These are phyloP conservation scores for Chelonus insularis DNA, from an alignment of 1,140 invertebrate species.

Conservation along the genomic window DNA sequence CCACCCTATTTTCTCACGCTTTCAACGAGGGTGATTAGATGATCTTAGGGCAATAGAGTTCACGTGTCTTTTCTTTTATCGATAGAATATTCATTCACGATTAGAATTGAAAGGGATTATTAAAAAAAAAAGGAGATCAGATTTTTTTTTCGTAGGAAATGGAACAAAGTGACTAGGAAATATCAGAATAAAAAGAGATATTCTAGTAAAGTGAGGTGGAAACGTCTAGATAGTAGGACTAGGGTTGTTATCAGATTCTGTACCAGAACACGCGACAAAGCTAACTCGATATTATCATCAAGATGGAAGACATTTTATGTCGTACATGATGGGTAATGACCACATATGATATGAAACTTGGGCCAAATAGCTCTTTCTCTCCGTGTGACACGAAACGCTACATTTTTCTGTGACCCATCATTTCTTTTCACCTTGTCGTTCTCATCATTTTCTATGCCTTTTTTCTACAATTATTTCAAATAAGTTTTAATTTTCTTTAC, in stretches of 20 bases:
- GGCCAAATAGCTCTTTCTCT: not conserved
- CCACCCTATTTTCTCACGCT: slow-evolving; percentile 44
- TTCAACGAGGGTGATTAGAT: slow-evolving; percentile 38
- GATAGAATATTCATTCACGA: slow-evolving; percentile 13
- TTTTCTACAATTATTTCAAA: too few relatives aligned
- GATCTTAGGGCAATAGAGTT: slow-evolving; percentile 40
- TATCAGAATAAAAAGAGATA: slow-evolving; percentile 25
- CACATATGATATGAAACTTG: slow-evolving; percentile 36
- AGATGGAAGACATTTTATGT: slow-evolving; percentile 58
- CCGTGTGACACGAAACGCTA: slow-evolving; percentile 26
- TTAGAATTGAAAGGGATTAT: too few relatives aligned
- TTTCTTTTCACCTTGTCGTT: slow-evolving; percentile 7
- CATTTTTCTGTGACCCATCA: slow-evolving; percentile 2
- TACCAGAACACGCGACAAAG: slow-evolving; percentile 55
- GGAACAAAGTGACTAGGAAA: slow-evolving; percentile 20
- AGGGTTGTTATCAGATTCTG: slow-evolving; percentile 54
- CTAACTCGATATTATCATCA: slow-evolving; percentile 48
- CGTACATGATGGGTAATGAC: slow-evolving; percentile 50
- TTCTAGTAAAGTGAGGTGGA: slow-evolving; percentile 38
- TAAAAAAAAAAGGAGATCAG: not conserved
- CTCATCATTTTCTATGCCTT: not conserved
- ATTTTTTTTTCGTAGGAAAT: slow-evolving; percentile 13
- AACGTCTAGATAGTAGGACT: slow-evolving; percentile 31
- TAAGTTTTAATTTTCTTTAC: too few relatives aligned
- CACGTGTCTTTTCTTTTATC: slow-evolving; percentile 29